A percentile compares a stretch with the other conserved stretches of the same genome.
Conservation (phyloP, 2,113 vertebrate genomes). For the Lophochroa leadbeateri region DNA sequence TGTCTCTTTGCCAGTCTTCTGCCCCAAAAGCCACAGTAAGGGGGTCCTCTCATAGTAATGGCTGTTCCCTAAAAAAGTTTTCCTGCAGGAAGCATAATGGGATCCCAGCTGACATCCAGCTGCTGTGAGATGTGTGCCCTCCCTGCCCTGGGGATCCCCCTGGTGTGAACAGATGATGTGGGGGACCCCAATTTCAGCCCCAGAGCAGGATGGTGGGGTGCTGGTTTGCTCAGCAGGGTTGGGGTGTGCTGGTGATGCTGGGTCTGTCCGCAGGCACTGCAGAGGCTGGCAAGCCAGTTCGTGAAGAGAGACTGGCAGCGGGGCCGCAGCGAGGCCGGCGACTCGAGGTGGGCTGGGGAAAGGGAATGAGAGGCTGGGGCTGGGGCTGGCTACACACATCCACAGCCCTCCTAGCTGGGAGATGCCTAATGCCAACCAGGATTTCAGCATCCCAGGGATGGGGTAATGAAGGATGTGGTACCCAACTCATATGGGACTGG, state of each 20-base stretch:
- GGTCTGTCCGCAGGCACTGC: constrained; percentile 77
- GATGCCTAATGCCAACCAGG: too few relatives aligned
- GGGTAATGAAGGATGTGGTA: background rate
- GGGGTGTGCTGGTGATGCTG: fast-evolving
- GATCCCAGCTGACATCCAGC: background rate
- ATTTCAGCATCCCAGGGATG: fast-evolving
- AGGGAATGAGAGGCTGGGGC: background rate
- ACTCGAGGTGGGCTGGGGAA: constrained; percentile 63
- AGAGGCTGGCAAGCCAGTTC: constrained; percentile 85
- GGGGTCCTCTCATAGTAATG: background rate
- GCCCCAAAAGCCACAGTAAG: fast-evolving
- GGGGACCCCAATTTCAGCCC: background rate
- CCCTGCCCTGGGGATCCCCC: background rate
- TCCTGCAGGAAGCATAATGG: fast-evolving
- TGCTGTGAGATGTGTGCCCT: fast-evolving
- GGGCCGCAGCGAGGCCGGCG: constrained; percentile 70
- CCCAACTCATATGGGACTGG: fast-evolving
- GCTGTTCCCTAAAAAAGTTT: background rate
- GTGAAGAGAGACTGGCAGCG: constrained; percentile 88
- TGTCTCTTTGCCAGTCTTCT: background rate
- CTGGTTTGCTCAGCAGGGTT: fast-evolving
- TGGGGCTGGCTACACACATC: fast-evolving
- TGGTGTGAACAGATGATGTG: fast-evolving
- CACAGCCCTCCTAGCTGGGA: fast-evolving
- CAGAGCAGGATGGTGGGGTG: fast-evolving